phyloP scores from a whole-genome alignment of 1,140 invertebrate species.

The Eriosoma lanigerum region DNA sequence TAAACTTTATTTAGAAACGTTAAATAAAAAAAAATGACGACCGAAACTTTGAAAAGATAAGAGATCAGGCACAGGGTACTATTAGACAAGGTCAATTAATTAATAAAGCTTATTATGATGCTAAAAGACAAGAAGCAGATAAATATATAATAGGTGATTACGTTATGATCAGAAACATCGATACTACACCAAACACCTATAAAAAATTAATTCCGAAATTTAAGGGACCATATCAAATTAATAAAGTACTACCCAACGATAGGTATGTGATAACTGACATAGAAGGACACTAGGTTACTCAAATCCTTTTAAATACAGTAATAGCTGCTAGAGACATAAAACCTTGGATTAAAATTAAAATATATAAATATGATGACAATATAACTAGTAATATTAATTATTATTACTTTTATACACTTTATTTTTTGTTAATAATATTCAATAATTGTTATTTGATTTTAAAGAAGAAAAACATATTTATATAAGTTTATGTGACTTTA shows the following conservation, averaged over 20 bases:
- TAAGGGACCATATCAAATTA: background rate
- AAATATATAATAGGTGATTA: background rate
- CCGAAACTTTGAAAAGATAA: background rate
- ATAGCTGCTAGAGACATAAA: background rate
- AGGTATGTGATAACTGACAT: background rate
- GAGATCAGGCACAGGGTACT: background rate
- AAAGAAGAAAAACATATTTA: no score
- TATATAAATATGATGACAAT: no score
- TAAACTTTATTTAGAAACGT: conserved; percentile 6
- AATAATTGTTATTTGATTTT: no score
- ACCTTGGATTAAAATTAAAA: background rate
- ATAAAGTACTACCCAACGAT: conserved; percentile 1
- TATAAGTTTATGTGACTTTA: no score
- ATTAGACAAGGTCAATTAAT: background rate
- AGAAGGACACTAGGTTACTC: background rate
- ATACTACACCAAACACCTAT: background rate
- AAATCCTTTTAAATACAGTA: background rate
- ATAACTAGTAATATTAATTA: no score
- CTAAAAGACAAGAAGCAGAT: background rate
- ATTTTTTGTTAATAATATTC: no score
- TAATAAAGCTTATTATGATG: background rate
- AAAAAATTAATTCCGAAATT: conserved; percentile 1
- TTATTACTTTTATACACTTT: no score
- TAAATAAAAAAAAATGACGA: background rate
- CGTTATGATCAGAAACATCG: background rate